Evolutionary conservation across 2,113 vertebrate genomes (phyloP).

Genomic region (Elaphurus davidianus): DNA sequence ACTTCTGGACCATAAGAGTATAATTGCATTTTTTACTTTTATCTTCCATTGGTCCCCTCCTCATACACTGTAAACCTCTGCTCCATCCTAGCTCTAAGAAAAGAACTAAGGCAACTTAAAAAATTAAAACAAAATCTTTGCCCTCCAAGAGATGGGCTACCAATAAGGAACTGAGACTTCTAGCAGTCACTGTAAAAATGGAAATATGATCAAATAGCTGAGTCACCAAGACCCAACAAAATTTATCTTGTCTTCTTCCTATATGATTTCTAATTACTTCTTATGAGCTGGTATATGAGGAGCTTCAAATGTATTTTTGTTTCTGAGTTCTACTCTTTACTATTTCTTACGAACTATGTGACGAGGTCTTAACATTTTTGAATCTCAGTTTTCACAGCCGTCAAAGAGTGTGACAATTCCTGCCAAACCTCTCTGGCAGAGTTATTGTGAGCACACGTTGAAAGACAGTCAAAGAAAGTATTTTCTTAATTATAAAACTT

Average conservation of each 20-base stretch:
- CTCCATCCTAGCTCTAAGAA: neutral
- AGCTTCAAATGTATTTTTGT: neutral
- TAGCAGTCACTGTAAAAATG: neutral
- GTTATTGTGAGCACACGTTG: neutral
- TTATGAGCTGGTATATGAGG: neutral
- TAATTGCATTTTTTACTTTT: neutral
- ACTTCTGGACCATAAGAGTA: neutral
- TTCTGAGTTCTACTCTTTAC: neutral
- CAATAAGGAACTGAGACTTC: neutral
- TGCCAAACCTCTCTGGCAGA: neutral
- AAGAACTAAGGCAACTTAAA: neutral
- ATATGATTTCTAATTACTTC: neutral
- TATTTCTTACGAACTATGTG: neutral
- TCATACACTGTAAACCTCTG: fast-evolving
- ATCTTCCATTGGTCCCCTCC: neutral
- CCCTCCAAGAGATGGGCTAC: neutral
- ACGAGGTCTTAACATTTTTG: neutral
- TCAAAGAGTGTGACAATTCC: neutral
- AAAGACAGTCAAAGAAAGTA: neutral
- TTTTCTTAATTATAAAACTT: neutral
- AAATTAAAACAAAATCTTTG: neutral
- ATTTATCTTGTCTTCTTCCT: neutral
- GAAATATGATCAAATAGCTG: neutral
- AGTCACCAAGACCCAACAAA: neutral
- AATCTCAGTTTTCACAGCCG: neutral